Conservation (phyloP, 2,888 invertebrate species). For the Neoascia interrupta region DNA sequence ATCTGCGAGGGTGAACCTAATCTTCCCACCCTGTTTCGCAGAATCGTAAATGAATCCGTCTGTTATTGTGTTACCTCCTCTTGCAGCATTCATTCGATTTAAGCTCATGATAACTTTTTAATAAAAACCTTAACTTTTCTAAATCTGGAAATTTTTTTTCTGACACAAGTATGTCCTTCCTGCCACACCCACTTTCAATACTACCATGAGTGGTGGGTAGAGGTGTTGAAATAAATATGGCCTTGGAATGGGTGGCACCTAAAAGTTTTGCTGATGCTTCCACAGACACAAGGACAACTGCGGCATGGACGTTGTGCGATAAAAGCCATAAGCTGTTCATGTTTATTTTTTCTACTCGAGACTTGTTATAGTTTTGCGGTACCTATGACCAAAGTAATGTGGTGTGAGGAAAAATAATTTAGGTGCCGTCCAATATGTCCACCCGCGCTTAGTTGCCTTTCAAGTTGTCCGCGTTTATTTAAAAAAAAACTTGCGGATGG, state of each 20-base stretch:
- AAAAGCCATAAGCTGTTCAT: slow-evolving; percentile 47
- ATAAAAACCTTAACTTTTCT: slow-evolving; percentile 36
- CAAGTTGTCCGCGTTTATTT: slow-evolving; percentile 57
- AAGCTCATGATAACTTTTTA: slow-evolving; percentile 20
- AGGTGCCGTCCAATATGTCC: slow-evolving; percentile 1
- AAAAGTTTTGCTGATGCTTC: slow-evolving; percentile 50
- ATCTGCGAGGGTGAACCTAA: no score
- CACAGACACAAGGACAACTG: slow-evolving; percentile 45
- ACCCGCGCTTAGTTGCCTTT: neutral
- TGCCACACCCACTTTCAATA: neutral
- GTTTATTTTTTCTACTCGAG: slow-evolving; percentile 21
- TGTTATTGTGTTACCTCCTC: neutral
- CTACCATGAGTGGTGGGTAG: slow-evolving; percentile 11
- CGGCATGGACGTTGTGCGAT: slow-evolving; percentile 37
- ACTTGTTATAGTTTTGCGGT: slow-evolving; percentile 12
- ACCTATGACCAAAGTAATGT: slow-evolving; percentile 1
- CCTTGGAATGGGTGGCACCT: no score
- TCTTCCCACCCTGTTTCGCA: neutral
- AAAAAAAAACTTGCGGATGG: slow-evolving; percentile 56
- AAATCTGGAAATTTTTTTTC: slow-evolving; percentile 32
- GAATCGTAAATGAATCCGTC: slow-evolving; percentile 39
- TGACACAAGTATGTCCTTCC: slow-evolving; percentile 10
- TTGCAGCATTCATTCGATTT: slow-evolving; percentile 10
- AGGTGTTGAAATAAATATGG: no score
- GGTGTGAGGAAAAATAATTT: slow-evolving; percentile 18